These are phyloP conservation scores for Drymonia ruficornis DNA, from an alignment of 2,888 invertebrate genomes.

Conservation along the genomic window DNA sequence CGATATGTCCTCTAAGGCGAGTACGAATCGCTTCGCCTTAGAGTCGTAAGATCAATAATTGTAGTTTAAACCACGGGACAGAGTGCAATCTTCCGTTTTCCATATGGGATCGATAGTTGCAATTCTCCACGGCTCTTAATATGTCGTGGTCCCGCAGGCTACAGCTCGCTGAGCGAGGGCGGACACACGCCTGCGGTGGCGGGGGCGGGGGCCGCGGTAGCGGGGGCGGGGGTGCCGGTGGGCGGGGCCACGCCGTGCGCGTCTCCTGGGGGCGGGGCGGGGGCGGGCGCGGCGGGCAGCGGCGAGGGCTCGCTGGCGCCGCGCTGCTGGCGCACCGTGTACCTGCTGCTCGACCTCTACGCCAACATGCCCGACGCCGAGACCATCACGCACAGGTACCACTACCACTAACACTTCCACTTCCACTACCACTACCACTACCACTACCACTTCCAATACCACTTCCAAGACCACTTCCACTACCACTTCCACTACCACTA, in stretches of 20 bases:
- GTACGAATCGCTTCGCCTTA: no score
- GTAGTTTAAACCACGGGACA: no score
- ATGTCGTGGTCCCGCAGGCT: slow-evolving; percentile 73
- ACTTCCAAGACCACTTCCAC: no score
- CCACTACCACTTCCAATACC: no score
- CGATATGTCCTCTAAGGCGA: no score
- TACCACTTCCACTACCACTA: no score
- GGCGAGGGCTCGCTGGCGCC: slow-evolving; percentile 83
- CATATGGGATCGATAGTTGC: no score
- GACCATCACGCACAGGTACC: slow-evolving; percentile 91
- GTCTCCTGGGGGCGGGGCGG: slow-evolving; percentile 18
- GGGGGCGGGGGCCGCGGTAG: slow-evolving; percentile 13
- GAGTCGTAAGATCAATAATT: no score
- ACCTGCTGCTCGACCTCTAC: slow-evolving; percentile 95
- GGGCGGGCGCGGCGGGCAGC: slow-evolving; percentile 22
- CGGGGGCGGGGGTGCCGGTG: slow-evolving; percentile 26
- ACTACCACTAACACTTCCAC: no score
- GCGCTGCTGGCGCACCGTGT: slow-evolving; percentile 97
- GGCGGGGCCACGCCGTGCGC: slow-evolving; percentile 79
- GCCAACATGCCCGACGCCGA: slow-evolving; percentile 98
- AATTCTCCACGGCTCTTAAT: no score
- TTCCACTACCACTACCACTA: no score
- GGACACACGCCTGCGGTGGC: slow-evolving; percentile 87
- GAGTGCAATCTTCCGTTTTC: no score
- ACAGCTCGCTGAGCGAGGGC: slow-evolving; percentile 92